Evolutionary conservation across 1,140 invertebrate genomes (phyloP), one percentile per base, ranked within the genome.

Genomic region (Cephus cinctus): DNA sequence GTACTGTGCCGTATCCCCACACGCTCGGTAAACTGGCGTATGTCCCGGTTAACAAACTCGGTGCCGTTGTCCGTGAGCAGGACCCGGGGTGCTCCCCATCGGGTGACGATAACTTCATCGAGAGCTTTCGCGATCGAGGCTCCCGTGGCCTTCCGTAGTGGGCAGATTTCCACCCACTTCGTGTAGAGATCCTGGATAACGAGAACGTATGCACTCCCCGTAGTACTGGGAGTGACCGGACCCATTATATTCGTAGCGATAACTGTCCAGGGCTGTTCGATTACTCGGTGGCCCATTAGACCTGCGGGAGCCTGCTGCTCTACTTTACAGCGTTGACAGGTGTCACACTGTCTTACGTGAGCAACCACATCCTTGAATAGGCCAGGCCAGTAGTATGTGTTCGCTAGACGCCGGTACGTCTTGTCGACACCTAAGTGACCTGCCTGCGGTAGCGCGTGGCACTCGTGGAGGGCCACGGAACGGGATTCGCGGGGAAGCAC

Each of bases 181-280:
- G 48, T 59, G 40, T 65, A 59, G 22, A 51, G 52, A 53, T 73
- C 65, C 5, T 51, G 41, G 2, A 63, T 31, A 4, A 68, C 64
- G 4, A 71, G 31, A 9, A 70, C 47, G 45, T 56, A 66, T 15
- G 46, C 38, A 47, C 65, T 54, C 25, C 65, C 61, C 23, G 41
- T 42, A 12, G 31, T 40, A 5, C 57, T 60, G 1, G 45, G 23
- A 18, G 68, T 66, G 4, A 64, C 54, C 6, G 25, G 25, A 18
- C 67, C 65, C 19, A 64, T 53, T 6, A 62, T 21, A 54, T 69
- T 62, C 4, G 41, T 45, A 1, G 54, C 50, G 12, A 64, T 43
- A 16, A 42, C 38, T 16, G 61, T 16, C 53, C 51, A 65, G 12
- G 63, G 61, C 39, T 48, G 21, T 5, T 27, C 16, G 5, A 50